Conservation (phyloP, 2,888 invertebrate species). For the Platynereis dumerilii region DNA sequence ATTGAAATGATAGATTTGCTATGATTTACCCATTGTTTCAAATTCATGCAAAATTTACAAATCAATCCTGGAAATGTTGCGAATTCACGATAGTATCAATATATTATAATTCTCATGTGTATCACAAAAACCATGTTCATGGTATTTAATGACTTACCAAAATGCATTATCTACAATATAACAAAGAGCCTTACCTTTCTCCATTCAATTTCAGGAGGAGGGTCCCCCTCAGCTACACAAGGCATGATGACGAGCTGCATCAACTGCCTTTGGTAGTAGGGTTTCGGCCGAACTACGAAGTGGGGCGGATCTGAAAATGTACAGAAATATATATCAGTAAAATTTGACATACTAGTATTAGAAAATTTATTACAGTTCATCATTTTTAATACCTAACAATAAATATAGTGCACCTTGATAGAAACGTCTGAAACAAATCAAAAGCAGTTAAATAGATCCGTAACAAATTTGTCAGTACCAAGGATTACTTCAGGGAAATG, state of each 20-base stretch:
- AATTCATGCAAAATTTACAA: too few relatives aligned
- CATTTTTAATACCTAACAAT: not conserved
- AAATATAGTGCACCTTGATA: not conserved
- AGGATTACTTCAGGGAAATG: too few relatives aligned
- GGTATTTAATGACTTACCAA: too few relatives aligned
- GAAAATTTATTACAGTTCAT: not conserved
- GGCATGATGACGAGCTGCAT: conserved; percentile 93
- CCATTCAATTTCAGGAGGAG: conserved; percentile 77
- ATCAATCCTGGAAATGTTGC: too few relatives aligned
- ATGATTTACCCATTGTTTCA: too few relatives aligned
- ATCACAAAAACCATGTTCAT: too few relatives aligned
- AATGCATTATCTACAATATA: too few relatives aligned
- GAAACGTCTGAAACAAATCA: not conserved
- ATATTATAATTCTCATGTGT: too few relatives aligned
- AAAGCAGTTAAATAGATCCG: not conserved
- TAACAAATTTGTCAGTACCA: too few relatives aligned
- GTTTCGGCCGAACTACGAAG: conserved; percentile 88
- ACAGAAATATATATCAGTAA: not conserved
- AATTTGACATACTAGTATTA: not conserved
- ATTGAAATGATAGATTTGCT: too few relatives aligned
- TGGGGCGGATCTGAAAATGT: conserved; percentile 82
- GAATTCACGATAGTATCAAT: too few relatives aligned
- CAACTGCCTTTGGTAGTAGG: conserved; percentile 87
- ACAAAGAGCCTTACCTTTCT: conserved; percentile 70
- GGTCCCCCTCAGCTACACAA: conserved; percentile 83